Percentiles rank a stretch among this genome's conserved stretches.
These are phyloP conservation scores for Cercopithecus mona DNA, from an alignment of 2,113 vertebrate genomes.

Conservation along the genomic window DNA sequence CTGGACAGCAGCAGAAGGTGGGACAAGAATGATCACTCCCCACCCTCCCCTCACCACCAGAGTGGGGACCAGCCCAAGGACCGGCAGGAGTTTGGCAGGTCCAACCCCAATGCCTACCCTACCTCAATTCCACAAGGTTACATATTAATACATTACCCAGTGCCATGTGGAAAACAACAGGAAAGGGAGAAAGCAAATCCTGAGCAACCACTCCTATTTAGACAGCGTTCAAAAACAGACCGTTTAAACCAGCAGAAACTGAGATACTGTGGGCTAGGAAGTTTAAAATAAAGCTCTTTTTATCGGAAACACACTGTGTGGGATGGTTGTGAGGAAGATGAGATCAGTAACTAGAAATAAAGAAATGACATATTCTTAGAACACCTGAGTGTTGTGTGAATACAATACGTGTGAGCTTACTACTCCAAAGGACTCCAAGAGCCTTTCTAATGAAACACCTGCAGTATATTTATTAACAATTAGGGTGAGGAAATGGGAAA, in stretches of 20 bases:
- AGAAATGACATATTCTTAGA: conserved; percentile 26
- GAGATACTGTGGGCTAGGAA: background rate
- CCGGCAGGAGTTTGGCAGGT: background rate
- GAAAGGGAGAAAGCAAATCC: background rate
- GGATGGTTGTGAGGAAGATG: background rate
- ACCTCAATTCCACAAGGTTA: background rate
- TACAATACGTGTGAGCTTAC: background rate
- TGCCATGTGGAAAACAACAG: background rate
- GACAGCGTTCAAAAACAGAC: background rate
- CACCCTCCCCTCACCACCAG: background rate
- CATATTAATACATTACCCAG: background rate
- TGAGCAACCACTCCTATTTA: background rate
- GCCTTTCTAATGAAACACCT: conserved; percentile 69
- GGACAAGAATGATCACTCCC: background rate
- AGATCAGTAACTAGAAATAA: conserved; percentile 52
- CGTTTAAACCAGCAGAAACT: background rate
- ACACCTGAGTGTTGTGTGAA: background rate
- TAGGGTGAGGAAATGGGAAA: conserved; percentile 61
- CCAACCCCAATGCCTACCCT: background rate
- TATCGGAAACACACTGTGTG: background rate
- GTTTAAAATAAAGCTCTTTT: conserved; percentile 37
- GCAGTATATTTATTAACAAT: conserved; percentile 71
- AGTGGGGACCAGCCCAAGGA: background rate
- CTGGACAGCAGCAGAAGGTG: background rate
- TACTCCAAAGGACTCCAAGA: conserved; percentile 50